Evolutionary conservation across 2,888 invertebrate genomes (phyloP).

Genomic region (Phyto melanocephala): DNA sequence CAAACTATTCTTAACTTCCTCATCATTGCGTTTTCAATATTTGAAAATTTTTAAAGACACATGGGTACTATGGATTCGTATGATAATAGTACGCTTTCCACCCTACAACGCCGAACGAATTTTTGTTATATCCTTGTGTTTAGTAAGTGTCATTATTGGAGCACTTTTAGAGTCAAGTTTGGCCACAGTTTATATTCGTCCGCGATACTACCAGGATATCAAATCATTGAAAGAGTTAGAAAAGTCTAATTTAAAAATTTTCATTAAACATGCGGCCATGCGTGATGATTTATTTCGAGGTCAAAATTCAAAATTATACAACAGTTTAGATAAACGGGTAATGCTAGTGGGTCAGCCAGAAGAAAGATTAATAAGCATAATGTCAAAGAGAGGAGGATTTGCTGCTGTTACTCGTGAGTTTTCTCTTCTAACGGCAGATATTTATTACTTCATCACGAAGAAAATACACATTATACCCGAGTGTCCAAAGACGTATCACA

Average conservation of each 20-base stretch:
- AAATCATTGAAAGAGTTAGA: constrained; percentile 76
- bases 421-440: constrained; percentile 72
- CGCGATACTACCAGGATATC: constrained; percentile 77
- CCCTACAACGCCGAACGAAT: constrained; percentile 76
- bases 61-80: constrained; percentile 76
- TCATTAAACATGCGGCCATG: constrained; percentile 77
- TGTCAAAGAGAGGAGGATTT: constrained; percentile 70
- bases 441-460: constrained; percentile 72
- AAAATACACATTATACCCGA: constrained; percentile 76
- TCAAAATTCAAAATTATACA: constrained; percentile 73
- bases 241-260: constrained; percentile 73
- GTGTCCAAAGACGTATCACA: constrained; percentile 77
- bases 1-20: neutral
- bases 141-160: constrained; percentile 78
- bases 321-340: constrained; percentile 73
- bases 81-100: constrained; percentile 74
- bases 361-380: constrained; percentile 71
- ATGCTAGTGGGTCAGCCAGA: constrained; percentile 70
- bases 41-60: constrained; percentile 74
- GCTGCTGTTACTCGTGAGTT: constrained; percentile 75
- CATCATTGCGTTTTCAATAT: constrained; percentile 32
- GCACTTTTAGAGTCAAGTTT: constrained; percentile 78
- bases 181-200: constrained; percentile 77
- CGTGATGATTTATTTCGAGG: constrained; percentile 77
- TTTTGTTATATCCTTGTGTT: constrained; percentile 75